Base-by-base conservation (phyloP, 2,113 vertebrate species). In the Pseudolaguvia tuberculata region DNA sequence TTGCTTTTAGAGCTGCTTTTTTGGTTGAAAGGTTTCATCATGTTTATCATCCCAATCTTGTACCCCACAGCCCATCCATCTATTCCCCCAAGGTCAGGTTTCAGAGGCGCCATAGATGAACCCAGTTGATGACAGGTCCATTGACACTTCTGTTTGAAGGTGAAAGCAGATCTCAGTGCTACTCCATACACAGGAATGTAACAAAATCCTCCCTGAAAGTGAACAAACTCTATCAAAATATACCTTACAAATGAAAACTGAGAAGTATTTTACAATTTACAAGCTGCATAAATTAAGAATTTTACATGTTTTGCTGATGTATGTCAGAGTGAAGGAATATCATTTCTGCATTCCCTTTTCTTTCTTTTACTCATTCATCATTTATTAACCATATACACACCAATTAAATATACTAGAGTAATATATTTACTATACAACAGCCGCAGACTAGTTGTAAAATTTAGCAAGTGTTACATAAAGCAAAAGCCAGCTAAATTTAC, bases 91-190 rank as follows among this genome's bases (percentile, higher is more conserved):
- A 72, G 47, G 80, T 84, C 85, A 50, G 73, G 87, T 91, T 91
- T 90, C 90, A 90, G 83, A 88, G 85, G 84, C 87, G 74, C 88
- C 84, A 83, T 84, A 55, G 83, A 83, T 85, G 85, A 85, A 86
- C 78, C 84, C 86, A 83, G 83, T 86, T 84, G 90, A 90, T 84
- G 86, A 90, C 88, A 88, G 89, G 83, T 75, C 85, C 72, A 84
- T 85, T 86, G 84, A 88, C 83, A 68, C 83, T 62, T 79, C 69
- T 80, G 79, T 79, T 84, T 86, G 87, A 90, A 88, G 84, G 83
- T 81, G 81, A 79, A 82, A 86, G 81, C 76, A 53, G 88, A 92
- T 90, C 86, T 51, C 78, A 71, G 68, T 53, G 79, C 85, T 85
- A 62, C 85, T 89, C 87, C 84, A 83, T 80, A 79, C 82, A 52